phyloP scores from a whole-genome alignment of 2,888 invertebrate species.

The Spilosoma lubricipeda region DNA sequence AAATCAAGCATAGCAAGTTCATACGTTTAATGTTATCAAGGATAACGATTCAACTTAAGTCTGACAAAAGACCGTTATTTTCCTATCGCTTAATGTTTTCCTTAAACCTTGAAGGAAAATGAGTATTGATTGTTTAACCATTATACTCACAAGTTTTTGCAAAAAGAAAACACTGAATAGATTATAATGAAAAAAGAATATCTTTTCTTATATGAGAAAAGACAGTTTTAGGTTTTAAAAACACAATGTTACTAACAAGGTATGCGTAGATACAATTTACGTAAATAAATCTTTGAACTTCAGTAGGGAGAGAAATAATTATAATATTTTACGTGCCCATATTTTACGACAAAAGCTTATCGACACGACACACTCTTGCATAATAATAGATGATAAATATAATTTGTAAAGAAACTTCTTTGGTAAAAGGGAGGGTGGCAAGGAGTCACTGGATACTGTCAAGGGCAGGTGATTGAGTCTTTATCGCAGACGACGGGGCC shows the following conservation, averaged over 20 bases:
- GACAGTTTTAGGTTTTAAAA: neutral
- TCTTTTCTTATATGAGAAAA: no score
- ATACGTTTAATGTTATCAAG: slow-evolving; percentile 1
- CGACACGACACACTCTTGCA: slow-evolving; percentile 59
- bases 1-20: neutral
- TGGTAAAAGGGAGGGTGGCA: slow-evolving; percentile 57
- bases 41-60: neutral
- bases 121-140: neutral
- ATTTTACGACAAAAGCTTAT: slow-evolving; percentile 52
- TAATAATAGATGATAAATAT: slow-evolving; percentile 68
- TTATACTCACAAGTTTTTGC: neutral
- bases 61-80: slow-evolving; percentile 4
- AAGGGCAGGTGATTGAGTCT: slow-evolving; percentile 77
- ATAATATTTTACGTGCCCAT: slow-evolving; percentile 1
- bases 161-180: neutral
- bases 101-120: neutral
- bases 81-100: slow-evolving; percentile 11
- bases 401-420: slow-evolving; percentile 61
- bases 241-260: neutral
- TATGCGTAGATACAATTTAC: neutral
- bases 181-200: neutral
- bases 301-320: slow-evolving; percentile 3
- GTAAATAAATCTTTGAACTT: neutral
- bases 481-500: slow-evolving; percentile 65
- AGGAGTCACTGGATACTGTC: slow-evolving; percentile 65